A percentile compares a stretch with the other conserved stretches of the same genome.
phyloP scores from a whole-genome alignment of 2,113 vertebrate species.

The Pelvicachromis taeniatus region DNA sequence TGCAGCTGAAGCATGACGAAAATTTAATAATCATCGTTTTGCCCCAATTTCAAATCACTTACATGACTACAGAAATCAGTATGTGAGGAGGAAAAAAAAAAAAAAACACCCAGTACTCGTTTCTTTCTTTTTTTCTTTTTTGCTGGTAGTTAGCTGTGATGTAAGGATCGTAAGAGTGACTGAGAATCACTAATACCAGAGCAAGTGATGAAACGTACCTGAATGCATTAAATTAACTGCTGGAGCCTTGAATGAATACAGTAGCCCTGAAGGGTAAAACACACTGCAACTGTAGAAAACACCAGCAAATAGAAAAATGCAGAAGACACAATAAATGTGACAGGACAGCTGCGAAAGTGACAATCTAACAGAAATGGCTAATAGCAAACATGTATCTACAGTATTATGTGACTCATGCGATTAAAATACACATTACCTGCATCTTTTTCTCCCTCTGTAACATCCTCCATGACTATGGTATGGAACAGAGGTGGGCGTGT shows the following conservation, averaged over 20 bases:
- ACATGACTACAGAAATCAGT: not conserved
- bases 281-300: no score
- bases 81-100: not conserved
- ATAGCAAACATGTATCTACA: no score
- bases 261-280: not conserved
- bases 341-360: no score
- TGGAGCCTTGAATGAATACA: not conserved
- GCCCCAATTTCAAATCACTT: conserved; percentile 1
- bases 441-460: no score
- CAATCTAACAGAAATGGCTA: no score
- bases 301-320: no score
- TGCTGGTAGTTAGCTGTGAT: not conserved
- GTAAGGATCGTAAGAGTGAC: not conserved
- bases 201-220: not conserved
- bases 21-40: conserved; percentile 4
- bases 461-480: not conserved
- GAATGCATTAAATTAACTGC: not conserved
- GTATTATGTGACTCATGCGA: no score
- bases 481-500: not conserved
- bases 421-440: no score
- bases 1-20: conserved; percentile 17
- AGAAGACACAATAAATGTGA: no score
- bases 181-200: not conserved
- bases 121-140: not conserved
- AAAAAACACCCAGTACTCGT: not conserved